Percentiles rank a stretch among this genome's conserved stretches.
Conservation (phyloP, 2,113 vertebrate genomes). For the Brachirus orientalis region DNA sequence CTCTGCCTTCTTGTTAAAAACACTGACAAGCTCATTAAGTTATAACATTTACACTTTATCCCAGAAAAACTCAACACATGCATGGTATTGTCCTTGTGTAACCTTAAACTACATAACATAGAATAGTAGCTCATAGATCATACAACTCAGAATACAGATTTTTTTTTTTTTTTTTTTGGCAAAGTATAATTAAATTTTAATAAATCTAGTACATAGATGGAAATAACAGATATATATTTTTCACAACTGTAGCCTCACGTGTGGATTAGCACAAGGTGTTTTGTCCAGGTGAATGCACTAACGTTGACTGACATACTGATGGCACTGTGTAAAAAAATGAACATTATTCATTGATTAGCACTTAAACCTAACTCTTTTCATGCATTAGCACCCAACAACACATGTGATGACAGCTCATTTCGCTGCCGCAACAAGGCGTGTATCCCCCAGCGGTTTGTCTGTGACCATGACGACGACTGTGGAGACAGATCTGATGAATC, state of each 20-base stretch:
- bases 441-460: conserved; percentile 93
- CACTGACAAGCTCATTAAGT: background rate
- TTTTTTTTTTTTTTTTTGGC: no score
- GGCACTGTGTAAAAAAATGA: background rate
- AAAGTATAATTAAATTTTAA: no score
- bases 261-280: background rate
- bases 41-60: background rate
- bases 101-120: background rate
- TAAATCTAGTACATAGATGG: no score
- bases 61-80: background rate
- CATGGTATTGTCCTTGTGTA: background rate
- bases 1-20: background rate
- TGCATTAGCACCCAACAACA: conserved; percentile 92
- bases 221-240: no score
- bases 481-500: conserved; percentile 96
- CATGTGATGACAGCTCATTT: conserved; percentile 95
- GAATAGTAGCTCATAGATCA: background rate
- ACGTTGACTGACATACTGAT: background rate
- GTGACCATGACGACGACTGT: conserved; percentile 96
- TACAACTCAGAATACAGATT: background rate
- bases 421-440: conserved; percentile 92
- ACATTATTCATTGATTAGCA: background rate
- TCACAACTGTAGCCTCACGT: no score
- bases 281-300: background rate
- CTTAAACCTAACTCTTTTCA: conserved; percentile 12